phyloP scores from a whole-genome alignment of 1,140 invertebrate species.

The Linepithema humile region DNA sequence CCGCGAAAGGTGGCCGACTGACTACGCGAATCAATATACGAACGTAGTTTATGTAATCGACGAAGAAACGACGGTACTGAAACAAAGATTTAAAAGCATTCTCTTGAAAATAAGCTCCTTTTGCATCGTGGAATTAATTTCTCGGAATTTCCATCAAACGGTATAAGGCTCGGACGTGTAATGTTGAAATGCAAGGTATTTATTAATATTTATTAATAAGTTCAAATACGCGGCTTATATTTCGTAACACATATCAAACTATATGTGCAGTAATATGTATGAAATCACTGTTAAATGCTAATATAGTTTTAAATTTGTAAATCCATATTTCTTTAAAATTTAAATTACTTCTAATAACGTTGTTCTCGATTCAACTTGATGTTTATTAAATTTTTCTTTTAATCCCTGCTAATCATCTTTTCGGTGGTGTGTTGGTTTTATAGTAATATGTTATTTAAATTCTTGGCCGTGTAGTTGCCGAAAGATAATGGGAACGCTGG shows the following conservation, averaged over 20 bases:
- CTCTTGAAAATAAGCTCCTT: not conserved
- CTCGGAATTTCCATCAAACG: not conserved
- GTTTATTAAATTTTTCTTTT: no score
- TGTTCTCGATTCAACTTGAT: not conserved
- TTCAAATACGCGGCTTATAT: constrained; percentile 6
- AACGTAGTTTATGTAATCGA: constrained; percentile 29
- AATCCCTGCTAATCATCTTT: not conserved
- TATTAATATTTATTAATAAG: constrained; percentile 17
- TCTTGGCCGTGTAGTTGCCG: constrained; percentile 22
- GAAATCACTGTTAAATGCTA: not conserved
- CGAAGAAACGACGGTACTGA: not conserved
- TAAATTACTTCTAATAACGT: not conserved
- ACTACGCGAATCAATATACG: constrained; percentile 43
- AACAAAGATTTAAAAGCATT: constrained; percentile 3
- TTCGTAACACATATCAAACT: not conserved
- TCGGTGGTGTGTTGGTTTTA: not conserved
- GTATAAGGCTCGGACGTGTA: not conserved
- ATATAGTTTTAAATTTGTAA: not conserved
- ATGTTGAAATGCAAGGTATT: not conserved
- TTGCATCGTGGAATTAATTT: not conserved
- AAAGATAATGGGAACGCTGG: constrained; percentile 49
- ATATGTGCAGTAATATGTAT: not conserved
- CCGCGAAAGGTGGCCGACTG: not conserved
- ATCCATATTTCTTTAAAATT: not conserved
- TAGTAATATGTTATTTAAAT: constrained; percentile 36